phyloP scores from a whole-genome alignment of 2,797 vertebrate genomes.

The Dromococcyx pavoninus region DNA sequence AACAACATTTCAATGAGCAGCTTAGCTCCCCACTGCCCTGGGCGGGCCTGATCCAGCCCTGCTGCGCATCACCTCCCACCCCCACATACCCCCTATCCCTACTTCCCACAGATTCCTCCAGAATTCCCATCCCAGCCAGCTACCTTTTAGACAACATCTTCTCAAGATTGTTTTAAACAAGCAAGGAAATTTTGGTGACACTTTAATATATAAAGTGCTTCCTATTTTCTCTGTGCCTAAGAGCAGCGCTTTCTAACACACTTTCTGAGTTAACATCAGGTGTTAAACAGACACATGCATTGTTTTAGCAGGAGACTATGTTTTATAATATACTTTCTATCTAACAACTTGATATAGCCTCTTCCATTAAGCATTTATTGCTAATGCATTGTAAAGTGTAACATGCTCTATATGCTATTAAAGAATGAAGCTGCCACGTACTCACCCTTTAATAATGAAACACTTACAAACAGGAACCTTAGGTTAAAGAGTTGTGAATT shows the following conservation, averaged over 20 bases:
- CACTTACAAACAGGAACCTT: slow-evolving; percentile 19
- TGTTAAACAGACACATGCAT: slow-evolving; percentile 37
- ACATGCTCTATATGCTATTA: slow-evolving; percentile 42
- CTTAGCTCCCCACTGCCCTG: rapidly evolving
- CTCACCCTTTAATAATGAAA: slow-evolving; percentile 51
- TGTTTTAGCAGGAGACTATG: slow-evolving; percentile 58
- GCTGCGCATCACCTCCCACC: not conserved
- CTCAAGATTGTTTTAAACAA: slow-evolving; percentile 42
- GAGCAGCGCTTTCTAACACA: slow-evolving; percentile 30
- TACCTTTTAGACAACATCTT: slow-evolving; percentile 20
- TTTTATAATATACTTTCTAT: slow-evolving; percentile 66
- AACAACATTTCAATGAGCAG: not conserved
- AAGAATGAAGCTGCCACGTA: slow-evolving; percentile 47
- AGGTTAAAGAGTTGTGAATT: slow-evolving; percentile 59
- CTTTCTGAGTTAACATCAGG: slow-evolving; percentile 56
- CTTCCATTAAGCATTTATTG: slow-evolving; percentile 72
- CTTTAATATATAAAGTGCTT: slow-evolving; percentile 65
- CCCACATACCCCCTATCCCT: not conserved
- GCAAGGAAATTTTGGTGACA: slow-evolving; percentile 58
- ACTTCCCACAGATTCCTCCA: not conserved
- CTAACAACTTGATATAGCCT: slow-evolving; percentile 67
- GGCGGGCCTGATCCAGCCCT: not conserved
- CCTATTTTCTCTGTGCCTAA: slow-evolving; percentile 42
- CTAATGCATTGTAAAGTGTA: slow-evolving; percentile 66
- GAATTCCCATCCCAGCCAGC: not conserved